Percentiles rank a stretch among this genome's conserved stretches.
Conservation (phyloP, 2,113 vertebrate species). For the Nycticorax nycticorax region DNA sequence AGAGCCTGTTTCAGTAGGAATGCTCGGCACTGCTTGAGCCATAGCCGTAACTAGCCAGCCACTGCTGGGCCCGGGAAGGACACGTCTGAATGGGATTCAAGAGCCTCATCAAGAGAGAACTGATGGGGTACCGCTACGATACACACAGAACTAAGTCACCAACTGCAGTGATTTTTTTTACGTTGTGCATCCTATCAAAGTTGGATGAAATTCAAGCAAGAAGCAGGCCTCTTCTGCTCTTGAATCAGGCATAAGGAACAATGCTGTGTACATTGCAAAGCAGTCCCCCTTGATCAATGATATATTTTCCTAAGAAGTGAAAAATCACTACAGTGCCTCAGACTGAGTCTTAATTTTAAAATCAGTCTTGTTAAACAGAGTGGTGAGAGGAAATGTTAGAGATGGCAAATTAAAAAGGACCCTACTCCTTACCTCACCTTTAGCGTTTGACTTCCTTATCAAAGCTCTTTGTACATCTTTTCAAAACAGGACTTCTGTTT, state of each 20-base stretch:
- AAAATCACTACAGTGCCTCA: background rate
- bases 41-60: background rate
- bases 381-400: background rate
- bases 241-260: background rate
- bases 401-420: background rate
- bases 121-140: background rate
- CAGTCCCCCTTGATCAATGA: background rate
- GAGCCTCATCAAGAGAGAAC: background rate
- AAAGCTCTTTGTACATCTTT: background rate
- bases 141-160: background rate
- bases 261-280: background rate
- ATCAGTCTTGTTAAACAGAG: background rate
- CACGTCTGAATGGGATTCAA: background rate
- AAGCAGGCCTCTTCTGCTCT: background rate
- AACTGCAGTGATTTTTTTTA: background rate
- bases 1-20: background rate
- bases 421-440: background rate
- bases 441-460: background rate
- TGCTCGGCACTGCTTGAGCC: background rate
- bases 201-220: background rate
- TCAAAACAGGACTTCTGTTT: background rate
- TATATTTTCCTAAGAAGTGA: background rate
- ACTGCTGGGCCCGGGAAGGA: background rate
- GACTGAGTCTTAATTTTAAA: background rate
- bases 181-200: background rate